phyloP scores from a whole-genome alignment of 2,888 invertebrate genomes.

The Ganaspis brasiliensis region DNA sequence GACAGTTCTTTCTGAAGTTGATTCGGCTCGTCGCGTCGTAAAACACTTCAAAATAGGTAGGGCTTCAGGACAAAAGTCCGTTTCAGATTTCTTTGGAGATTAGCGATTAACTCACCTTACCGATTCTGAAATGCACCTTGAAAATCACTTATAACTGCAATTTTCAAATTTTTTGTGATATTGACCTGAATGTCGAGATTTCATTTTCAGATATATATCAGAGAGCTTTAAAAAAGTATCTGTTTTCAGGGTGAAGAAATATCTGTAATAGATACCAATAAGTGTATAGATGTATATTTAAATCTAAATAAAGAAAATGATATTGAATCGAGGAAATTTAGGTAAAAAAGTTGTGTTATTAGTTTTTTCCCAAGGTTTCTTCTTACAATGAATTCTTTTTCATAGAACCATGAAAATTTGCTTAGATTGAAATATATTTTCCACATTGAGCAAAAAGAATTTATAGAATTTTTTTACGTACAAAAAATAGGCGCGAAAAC shows the following conservation, averaged over 20 bases:
- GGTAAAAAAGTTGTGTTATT: no score
- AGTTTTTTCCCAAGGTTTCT: no score
- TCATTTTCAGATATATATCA: neutral
- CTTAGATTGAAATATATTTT: no score
- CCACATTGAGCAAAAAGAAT: no score
- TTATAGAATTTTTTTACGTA: no score
- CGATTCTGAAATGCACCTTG: neutral
- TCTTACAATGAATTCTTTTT: no score
- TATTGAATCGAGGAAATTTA: no score
- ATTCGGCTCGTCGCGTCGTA: slow-evolving; percentile 18
- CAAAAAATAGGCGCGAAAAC: no score
- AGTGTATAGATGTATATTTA: no score
- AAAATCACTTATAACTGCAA: neutral
- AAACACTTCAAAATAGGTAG: slow-evolving; percentile 13
- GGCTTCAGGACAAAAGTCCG: slow-evolving; percentile 31
- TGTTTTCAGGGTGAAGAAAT: neutral
- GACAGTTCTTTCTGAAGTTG: neutral
- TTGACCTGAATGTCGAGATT: slow-evolving; percentile 26
- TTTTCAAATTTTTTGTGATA: neutral
- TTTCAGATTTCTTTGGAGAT: slow-evolving; percentile 40
- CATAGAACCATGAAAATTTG: no score
- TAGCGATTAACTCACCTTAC: slow-evolving; percentile 11
- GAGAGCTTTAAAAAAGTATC: neutral
- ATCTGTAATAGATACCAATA: no score
- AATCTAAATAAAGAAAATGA: no score